Conservation (phyloP, 2,113 vertebrate genomes). For the Suncus etruscus region DNA sequence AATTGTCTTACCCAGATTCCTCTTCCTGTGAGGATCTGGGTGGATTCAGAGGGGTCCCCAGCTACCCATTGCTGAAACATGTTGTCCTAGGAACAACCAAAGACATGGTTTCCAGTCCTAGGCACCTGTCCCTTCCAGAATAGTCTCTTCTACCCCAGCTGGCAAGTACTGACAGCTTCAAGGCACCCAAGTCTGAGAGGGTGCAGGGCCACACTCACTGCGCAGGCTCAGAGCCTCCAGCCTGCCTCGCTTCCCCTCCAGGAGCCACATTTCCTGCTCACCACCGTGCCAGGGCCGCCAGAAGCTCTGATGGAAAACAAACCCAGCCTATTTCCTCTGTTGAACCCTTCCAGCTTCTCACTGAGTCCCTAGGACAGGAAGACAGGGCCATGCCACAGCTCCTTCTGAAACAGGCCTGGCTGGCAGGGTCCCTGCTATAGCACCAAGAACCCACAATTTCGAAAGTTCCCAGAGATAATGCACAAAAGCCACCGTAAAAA, state of each 20-base stretch:
- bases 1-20: conserved; percentile 82
- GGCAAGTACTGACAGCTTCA: neutral
- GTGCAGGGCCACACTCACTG: neutral
- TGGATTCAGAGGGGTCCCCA: conserved; percentile 74
- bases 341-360: conserved; percentile 58
- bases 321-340: conserved; percentile 74
- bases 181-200: neutral
- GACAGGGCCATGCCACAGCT: neutral
- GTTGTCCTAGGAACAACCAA: conserved; percentile 67
- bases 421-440: neutral
- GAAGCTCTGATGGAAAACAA: conserved; percentile 75
- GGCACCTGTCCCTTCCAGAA: conserved; percentile 47
- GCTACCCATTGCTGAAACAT: conserved; percentile 50
- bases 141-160: neutral
- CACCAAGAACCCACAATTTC: neutral
- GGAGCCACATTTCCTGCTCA: conserved; percentile 74
- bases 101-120: conserved; percentile 42
- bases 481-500: neutral
- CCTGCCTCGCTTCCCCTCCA: conserved; percentile 60
- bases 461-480: neutral
- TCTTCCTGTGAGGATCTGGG: conserved; percentile 69
- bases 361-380: conserved; percentile 50
- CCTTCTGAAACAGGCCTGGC: neutral
- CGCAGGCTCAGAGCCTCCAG: neutral
- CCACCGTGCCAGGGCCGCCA: conserved; percentile 55